Evolutionary conservation across 2,888 invertebrate genomes (phyloP).

Genomic region (Limulus polyphemus): DNA sequence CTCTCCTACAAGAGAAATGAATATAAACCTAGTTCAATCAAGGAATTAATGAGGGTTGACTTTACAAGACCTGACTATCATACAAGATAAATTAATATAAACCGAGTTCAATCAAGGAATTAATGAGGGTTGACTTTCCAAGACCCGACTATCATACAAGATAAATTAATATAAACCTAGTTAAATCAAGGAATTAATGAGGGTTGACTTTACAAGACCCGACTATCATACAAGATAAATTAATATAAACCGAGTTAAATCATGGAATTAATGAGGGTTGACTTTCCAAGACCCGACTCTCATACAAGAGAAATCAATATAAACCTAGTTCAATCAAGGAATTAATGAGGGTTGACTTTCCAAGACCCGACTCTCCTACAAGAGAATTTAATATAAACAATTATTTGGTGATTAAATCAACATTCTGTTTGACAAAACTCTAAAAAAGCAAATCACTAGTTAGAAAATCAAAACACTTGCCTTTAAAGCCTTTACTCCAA

Average conservation of each 20-base stretch:
- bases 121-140: constrained; percentile 96
- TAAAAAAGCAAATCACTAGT: too few species aligned
- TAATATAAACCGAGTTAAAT: constrained; percentile 94
- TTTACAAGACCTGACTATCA: too few species aligned
- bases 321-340: constrained; percentile 97
- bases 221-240: too few species aligned
- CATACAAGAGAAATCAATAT: constrained; percentile 45
- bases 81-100: constrained; percentile 55
- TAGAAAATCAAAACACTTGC: too few species aligned
- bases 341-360: constrained; percentile 97
- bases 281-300: too few species aligned
- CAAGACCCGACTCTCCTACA: constrained; percentile 87
- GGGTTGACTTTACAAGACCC: too few species aligned
- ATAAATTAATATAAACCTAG: not conserved
- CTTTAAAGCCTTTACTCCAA: too few species aligned
- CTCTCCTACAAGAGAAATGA: constrained; percentile 52
- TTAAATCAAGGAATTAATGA: too few species aligned
- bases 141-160: constrained; percentile 80
- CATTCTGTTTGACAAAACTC: too few species aligned
- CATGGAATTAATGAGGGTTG: constrained; percentile 71
- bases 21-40: not conserved
- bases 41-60: too few species aligned
- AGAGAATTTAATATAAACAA: constrained; percentile 1
- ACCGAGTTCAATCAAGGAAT: constrained; percentile 96
- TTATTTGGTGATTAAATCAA: too few species aligned